Conservation (phyloP, 2,797 vertebrate genomes). For the Psittacula derbiana region DNA sequence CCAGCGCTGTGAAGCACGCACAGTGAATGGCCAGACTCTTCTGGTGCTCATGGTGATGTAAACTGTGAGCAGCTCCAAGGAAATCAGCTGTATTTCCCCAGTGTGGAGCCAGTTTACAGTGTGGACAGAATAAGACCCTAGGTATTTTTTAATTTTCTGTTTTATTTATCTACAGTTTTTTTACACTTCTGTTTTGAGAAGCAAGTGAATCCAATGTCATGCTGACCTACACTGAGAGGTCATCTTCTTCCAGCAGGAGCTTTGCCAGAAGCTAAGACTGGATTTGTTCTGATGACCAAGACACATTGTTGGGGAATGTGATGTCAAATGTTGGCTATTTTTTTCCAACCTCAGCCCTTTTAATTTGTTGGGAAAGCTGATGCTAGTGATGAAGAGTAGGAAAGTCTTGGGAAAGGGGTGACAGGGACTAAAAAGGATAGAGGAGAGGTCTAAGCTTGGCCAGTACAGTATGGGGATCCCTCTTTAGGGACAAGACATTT, state of each 20-base stretch:
- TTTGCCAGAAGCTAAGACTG: background rate
- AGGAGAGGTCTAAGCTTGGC: background rate
- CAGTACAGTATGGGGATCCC: accelerated
- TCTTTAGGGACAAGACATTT: background rate
- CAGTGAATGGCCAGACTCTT: background rate
- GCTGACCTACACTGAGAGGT: background rate
- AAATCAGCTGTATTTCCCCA: background rate
- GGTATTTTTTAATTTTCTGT: background rate
- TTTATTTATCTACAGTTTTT: background rate
- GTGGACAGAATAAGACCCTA: background rate
- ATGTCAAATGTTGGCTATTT: background rate
- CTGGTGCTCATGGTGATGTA: background rate
- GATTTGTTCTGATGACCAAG: background rate
- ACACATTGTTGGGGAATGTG: background rate
- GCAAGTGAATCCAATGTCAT: background rate
- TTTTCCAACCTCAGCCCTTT: background rate
- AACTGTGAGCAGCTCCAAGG: background rate
- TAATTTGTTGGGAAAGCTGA: background rate
- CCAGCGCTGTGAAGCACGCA: background rate
- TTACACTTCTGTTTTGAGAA: background rate
- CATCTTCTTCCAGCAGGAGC: background rate
- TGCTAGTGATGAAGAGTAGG: background rate
- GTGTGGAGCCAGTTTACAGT: background rate
- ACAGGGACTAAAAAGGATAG: background rate
- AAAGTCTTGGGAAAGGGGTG: background rate